phyloP scores from a whole-genome alignment of 1,140 invertebrate genomes.

The Cyphomyrmex costatus region DNA sequence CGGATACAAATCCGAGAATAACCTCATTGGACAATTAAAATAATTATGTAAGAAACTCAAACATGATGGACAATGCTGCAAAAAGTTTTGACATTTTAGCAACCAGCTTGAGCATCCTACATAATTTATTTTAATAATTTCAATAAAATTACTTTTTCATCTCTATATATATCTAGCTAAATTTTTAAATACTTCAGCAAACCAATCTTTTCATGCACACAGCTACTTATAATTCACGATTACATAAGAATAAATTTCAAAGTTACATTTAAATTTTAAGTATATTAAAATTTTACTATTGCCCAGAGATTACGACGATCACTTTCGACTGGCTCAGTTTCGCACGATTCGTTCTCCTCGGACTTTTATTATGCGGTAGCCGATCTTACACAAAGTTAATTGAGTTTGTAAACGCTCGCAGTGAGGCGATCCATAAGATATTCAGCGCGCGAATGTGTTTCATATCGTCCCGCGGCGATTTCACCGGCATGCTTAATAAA shows the following conservation, averaged over 20 bases:
- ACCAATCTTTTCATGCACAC: background rate
- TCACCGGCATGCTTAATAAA: slow-evolving; percentile 28
- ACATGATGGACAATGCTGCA: too few species aligned
- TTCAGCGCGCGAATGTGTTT: background rate
- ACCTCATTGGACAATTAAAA: too few species aligned
- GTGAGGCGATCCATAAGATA: background rate
- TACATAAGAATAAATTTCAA: too few species aligned
- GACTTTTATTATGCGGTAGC: background rate
- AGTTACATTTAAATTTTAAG: background rate
- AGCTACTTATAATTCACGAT: background rate
- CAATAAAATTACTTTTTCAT: too few species aligned
- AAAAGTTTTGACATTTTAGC: too few species aligned
- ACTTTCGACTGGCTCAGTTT: background rate
- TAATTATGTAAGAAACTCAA: too few species aligned
- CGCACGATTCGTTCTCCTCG: background rate
- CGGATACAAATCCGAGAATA: too few species aligned
- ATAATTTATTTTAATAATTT: too few species aligned
- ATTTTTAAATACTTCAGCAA: too few species aligned
- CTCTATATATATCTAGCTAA: too few species aligned
- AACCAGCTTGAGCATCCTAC: too few species aligned
- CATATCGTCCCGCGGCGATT: background rate
- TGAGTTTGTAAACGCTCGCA: slow-evolving; percentile 27
- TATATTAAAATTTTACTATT: background rate
- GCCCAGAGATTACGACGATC: background rate
- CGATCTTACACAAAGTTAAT: slow-evolving; percentile 18